Evolutionary conservation across 2,888 invertebrate genomes (phyloP).

Genomic region (Mayetiola destructor): DNA sequence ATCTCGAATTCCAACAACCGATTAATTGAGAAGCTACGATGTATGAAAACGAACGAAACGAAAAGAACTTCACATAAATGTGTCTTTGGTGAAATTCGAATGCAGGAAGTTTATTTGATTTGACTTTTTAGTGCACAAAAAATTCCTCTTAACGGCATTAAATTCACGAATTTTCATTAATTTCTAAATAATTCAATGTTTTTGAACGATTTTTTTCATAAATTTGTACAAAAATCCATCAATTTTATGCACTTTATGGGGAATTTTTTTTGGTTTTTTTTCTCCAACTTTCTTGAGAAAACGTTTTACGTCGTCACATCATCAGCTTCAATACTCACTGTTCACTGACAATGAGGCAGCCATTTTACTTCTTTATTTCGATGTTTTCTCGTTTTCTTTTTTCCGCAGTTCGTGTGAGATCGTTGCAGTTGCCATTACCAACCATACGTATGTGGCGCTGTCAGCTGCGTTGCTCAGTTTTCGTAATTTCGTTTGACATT

Average conservation of each 20-base stretch:
- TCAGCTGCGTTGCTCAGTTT: neutral
- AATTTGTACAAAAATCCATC: too few relatives aligned
- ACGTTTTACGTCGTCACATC: conserved; percentile 11
- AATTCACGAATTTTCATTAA: neutral
- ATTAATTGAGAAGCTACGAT: too few relatives aligned
- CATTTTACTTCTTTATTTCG: conserved; percentile 12
- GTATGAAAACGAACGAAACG: too few relatives aligned
- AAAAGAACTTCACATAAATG: too few relatives aligned
- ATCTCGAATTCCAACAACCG: too few relatives aligned
- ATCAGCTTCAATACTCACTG: neutral
- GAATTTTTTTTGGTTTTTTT: neutral
- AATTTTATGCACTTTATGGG: neutral
- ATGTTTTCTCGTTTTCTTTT: conserved; percentile 2
- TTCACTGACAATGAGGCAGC: conserved; percentile 6
- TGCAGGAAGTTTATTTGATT: too few relatives aligned
- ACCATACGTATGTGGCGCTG: neutral
- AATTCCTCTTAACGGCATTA: too few relatives aligned
- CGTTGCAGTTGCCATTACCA: conserved; percentile 4
- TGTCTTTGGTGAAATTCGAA: too few relatives aligned
- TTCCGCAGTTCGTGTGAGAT: neutral
- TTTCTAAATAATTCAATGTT: too few relatives aligned
- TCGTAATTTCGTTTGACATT: neutral
- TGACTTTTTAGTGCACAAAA: too few relatives aligned
- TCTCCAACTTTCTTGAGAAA: neutral
- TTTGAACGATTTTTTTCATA: too few relatives aligned